Evolutionary conservation across 2,797 vertebrate species (phyloP).

Genomic region (Emys orbicularis): DNA sequence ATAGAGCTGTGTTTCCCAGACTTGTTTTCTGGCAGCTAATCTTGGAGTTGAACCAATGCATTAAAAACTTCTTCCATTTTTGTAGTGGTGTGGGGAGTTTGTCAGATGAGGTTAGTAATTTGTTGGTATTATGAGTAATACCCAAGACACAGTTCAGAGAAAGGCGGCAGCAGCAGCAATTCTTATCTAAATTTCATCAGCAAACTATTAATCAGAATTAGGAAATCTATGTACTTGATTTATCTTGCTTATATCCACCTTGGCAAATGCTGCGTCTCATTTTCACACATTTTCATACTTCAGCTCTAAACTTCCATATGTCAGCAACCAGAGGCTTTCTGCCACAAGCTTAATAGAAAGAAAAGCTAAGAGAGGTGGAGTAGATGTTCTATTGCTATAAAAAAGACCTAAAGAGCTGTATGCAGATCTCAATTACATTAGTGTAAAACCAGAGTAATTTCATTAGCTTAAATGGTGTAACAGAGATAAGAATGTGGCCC

Average conservation of each 20-base stretch:
- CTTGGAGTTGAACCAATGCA: constrained; percentile 69
- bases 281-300: constrained; percentile 16
- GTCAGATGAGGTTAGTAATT: constrained; percentile 66
- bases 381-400: neutral
- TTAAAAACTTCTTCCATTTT: constrained; percentile 81
- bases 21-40: constrained; percentile 77
- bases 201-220: constrained; percentile 33
- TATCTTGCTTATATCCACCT: constrained; percentile 38
- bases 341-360: neutral
- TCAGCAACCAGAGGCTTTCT: neutral
- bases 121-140: constrained; percentile 64
- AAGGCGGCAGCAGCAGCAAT: constrained; percentile 14
- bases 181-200: constrained; percentile 45
- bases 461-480: neutral
- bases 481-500: neutral
- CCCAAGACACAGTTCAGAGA: constrained; percentile 44
- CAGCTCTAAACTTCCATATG: neutral
- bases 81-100: constrained; percentile 70
- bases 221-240: neutral
- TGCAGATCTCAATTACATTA: neutral
- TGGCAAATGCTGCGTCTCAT: neutral
- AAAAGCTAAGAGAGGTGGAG: neutral
- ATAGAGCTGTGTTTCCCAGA: constrained; percentile 76
- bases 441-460: neutral
- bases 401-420: neutral